A percentile compares a stretch with the other conserved stretches of the same genome.
phyloP scores from a whole-genome alignment of 2,113 vertebrate genomes.

The Crotalus tigris region DNA sequence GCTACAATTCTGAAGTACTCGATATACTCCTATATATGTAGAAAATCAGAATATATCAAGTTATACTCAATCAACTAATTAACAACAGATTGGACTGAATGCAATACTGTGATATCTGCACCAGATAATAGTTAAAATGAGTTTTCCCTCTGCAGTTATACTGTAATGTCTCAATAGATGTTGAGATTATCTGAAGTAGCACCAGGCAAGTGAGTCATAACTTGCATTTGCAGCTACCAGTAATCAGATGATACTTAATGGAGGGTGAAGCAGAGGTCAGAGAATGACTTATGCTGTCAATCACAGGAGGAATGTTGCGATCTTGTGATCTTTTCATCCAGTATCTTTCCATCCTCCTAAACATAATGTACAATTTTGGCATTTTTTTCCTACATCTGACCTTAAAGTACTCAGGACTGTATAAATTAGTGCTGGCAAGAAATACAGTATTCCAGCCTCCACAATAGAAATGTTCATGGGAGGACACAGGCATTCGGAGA shows the following conservation, averaged over 20 bases:
- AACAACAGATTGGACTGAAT: slow-evolving; percentile 54
- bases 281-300: slow-evolving; percentile 66
- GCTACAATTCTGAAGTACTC: slow-evolving; percentile 17
- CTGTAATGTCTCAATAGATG: slow-evolving; percentile 56
- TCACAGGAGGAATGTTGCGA: slow-evolving; percentile 68
- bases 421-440: slow-evolving; percentile 73
- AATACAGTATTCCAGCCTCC: slow-evolving; percentile 73
- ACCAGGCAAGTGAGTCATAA: slow-evolving; percentile 75
- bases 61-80: slow-evolving; percentile 38
- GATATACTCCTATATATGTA: slow-evolving; percentile 42
- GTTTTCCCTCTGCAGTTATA: slow-evolving; percentile 35
- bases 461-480: slow-evolving; percentile 74
- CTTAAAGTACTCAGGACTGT: slow-evolving; percentile 71
- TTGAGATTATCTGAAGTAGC: slow-evolving; percentile 73
- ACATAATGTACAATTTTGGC: slow-evolving; percentile 72
- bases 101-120: slow-evolving; percentile 56
- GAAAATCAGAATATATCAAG: slow-evolving; percentile 19
- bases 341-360: slow-evolving; percentile 68
- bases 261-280: slow-evolving; percentile 66
- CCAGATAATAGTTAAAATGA: slow-evolving; percentile 26
- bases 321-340: slow-evolving; percentile 71
- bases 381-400: slow-evolving; percentile 75
- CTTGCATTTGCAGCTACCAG: slow-evolving; percentile 79
- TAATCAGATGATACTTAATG: slow-evolving; percentile 77
- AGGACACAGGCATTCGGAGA: slow-evolving; percentile 75